A percentile compares a stretch with the other conserved stretches of the same genome.
Conservation (phyloP, 35 echinoderm and acorn worm species). For the Apostichopus japonicus region DNA sequence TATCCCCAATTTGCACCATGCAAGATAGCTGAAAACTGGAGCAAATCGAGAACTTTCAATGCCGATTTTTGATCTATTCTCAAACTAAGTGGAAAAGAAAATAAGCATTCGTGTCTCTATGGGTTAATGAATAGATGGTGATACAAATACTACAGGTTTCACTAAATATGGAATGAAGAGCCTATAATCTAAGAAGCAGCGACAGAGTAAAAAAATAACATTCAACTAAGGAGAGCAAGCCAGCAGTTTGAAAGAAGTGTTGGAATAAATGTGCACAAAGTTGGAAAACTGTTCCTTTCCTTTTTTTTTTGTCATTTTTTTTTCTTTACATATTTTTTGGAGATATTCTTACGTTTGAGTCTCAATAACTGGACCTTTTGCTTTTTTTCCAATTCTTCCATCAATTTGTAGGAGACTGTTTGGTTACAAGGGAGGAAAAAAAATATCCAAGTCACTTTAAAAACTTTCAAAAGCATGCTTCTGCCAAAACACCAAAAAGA, state of each 20-base stretch:
- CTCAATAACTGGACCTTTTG: background rate
- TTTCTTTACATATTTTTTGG: background rate
- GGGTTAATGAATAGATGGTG: too few relatives aligned
- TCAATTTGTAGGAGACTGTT: conserved; percentile 45
- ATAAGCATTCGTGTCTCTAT: too few relatives aligned
- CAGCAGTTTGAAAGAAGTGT: background rate
- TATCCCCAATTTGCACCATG: too few relatives aligned
- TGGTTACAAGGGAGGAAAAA: background rate
- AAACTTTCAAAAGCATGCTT: background rate
- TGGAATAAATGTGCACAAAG: background rate
- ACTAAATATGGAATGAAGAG: background rate
- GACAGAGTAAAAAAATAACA: background rate
- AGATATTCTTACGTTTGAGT: conserved; percentile 4
- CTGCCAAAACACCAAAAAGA: background rate
- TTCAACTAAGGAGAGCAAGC: background rate
- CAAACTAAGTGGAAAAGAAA: too few relatives aligned
- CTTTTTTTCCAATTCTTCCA: conserved; percentile 22
- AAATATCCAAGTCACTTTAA: conserved; percentile 4
- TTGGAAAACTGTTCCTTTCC: background rate
- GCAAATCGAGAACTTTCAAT: too few relatives aligned
- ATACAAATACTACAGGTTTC: background rate
- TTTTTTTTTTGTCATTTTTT: background rate
- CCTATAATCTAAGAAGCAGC: background rate
- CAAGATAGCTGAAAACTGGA: too few relatives aligned
- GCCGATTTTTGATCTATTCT: too few relatives aligned